Evolutionary conservation across 37 sponge, comb jelly and placozoan genomes (phyloP).

Genomic region (Crambe crambe): DNA sequence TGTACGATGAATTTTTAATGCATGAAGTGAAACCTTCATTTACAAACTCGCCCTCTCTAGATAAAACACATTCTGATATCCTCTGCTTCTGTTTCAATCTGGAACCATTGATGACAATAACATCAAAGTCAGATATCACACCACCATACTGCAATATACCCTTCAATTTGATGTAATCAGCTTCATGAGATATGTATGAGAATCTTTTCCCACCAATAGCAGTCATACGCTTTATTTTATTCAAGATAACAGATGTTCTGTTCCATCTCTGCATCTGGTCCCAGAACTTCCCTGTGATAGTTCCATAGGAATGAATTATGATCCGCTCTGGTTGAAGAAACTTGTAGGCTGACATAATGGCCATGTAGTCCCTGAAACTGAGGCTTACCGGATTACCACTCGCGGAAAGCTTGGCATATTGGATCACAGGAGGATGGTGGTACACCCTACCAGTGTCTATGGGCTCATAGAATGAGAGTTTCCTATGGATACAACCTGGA

Average conservation of each 20-base stretch:
- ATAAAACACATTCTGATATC: constrained; percentile 1
- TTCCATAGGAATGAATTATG: constrained; percentile 7
- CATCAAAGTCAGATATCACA: constrained; percentile 14
- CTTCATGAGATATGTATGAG: not conserved
- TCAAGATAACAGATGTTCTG: constrained; percentile 2
- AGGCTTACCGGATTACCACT: not conserved
- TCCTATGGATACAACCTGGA: constrained; percentile 4
- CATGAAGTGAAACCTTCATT: constrained; percentile 8
- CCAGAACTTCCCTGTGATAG: constrained; percentile 2
- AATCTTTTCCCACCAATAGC: not conserved
- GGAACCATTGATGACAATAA: not conserved
- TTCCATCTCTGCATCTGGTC: constrained; percentile 1
- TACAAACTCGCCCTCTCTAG: constrained; percentile 1
- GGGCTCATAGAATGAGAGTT: not conserved
- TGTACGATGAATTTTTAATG: constrained; percentile 4
- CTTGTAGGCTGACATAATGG: constrained; percentile 30
- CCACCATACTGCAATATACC: constrained; percentile 2
- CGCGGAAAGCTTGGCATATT: constrained; percentile 2
- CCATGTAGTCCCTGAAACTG: constrained; percentile 13
- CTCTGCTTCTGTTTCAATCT: constrained; percentile 1
- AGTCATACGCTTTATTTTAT: not conserved
- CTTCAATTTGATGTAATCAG: constrained; percentile 8
- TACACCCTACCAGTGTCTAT: not conserved
- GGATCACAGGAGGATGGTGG: constrained; percentile 9
- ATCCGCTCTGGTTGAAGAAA: constrained; percentile 3